Conservation (phyloP, 2,888 invertebrate genomes). For the Xanthorhoe designata region DNA sequence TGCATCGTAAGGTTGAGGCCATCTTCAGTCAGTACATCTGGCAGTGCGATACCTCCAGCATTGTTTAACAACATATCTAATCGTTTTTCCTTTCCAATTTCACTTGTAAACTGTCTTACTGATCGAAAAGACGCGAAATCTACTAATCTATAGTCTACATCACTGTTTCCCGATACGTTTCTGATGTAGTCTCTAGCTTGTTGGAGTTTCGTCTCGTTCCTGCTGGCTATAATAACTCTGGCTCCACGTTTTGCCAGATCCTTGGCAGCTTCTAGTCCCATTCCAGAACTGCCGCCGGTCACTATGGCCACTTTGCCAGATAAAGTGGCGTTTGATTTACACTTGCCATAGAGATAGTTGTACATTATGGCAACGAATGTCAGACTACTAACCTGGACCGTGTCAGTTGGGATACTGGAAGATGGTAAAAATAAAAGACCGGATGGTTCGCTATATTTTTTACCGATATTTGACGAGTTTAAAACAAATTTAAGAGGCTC, state of each 20-base stretch:
- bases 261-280: conserved; percentile 90
- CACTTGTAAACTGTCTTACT: conserved; percentile 86
- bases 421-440: background rate
- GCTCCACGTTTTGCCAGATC: conserved; percentile 90
- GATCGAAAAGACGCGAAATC: conserved; percentile 81
- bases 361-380: background rate
- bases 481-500: background rate
- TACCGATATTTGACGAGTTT: background rate
- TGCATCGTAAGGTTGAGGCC: conserved; percentile 88
- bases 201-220: conserved; percentile 85
- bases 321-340: conserved; percentile 48
- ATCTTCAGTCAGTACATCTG: conserved; percentile 84
- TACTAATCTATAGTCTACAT: conserved; percentile 84
- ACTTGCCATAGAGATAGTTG: conserved; percentile 16
- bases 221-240: conserved; percentile 89
- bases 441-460: background rate
- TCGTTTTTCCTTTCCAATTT: conserved; percentile 79
- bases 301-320: conserved; percentile 88
- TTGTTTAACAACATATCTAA: conserved; percentile 88
- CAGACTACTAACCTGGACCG: background rate
- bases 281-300: conserved; percentile 92
- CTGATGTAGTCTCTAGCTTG: conserved; percentile 88
- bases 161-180: conserved; percentile 88
- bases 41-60: conserved; percentile 79
- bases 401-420: background rate